Percentiles rank a stretch among this genome's conserved stretches.
Evolutionary conservation across 2,888 invertebrate genomes (phyloP).

Genomic region (Vesta saturnalis): DNA sequence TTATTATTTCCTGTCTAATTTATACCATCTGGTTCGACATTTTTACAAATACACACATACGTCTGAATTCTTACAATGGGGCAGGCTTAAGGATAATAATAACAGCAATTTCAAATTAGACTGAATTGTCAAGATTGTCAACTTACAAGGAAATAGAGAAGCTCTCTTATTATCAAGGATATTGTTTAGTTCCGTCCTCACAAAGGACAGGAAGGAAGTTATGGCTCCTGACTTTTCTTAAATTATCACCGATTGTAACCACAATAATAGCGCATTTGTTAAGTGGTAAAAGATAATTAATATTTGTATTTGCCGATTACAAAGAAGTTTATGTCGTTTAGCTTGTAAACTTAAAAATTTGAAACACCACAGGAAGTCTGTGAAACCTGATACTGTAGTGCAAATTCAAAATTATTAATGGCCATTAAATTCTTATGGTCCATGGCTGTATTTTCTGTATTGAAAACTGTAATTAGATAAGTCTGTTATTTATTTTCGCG

Average conservation of each 20-base stretch:
- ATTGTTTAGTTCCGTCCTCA: slow-evolving; percentile 11
- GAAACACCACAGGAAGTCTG: too few relatives aligned
- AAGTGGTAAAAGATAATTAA: neutral
- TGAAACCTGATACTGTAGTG: too few relatives aligned
- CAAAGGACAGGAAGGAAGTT: slow-evolving; percentile 47
- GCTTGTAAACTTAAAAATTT: too few relatives aligned
- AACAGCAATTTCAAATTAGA: neutral
- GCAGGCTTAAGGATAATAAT: neutral
- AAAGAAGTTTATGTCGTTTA: too few relatives aligned
- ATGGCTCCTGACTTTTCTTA: slow-evolving; percentile 48
- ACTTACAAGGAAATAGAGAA: neutral
- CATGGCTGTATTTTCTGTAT: too few relatives aligned
- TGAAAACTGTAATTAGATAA: neutral
- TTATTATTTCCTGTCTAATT: slow-evolving; percentile 37
- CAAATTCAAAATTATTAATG: too few relatives aligned
- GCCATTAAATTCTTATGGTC: too few relatives aligned
- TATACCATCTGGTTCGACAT: slow-evolving; percentile 33
- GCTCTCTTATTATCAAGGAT: slow-evolving; percentile 17
- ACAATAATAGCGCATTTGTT: slow-evolving; percentile 17
- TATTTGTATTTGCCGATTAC: neutral
- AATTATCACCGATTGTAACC: slow-evolving; percentile 32
- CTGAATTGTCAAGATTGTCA: neutral
- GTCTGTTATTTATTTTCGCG: neutral
- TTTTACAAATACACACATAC: slow-evolving; percentile 10
- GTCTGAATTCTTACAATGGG: neutral